These are phyloP conservation scores for Mastomys coucha DNA, from an alignment of 2,113 vertebrate genomes.

Conservation along the genomic window DNA sequence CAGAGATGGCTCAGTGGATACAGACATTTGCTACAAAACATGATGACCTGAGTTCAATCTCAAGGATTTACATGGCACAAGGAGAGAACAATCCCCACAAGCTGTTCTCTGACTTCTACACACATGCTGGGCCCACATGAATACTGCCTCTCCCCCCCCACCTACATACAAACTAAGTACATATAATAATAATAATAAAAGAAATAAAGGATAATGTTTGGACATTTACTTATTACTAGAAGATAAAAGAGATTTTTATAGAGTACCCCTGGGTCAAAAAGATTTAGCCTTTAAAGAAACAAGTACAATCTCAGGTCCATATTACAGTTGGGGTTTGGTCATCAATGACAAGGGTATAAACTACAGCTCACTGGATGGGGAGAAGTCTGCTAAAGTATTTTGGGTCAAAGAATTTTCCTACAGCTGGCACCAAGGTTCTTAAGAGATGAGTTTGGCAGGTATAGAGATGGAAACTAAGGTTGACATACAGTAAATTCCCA, in stretches of 20 bases:
- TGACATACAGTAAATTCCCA: not conserved
- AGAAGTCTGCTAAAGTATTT: not conserved
- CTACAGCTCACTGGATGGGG: not conserved
- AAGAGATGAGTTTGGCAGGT: not conserved
- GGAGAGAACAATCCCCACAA: not conserved
- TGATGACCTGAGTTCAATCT: not conserved
- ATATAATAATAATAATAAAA: not conserved
- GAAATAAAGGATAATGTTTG: no score
- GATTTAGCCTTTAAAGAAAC: not conserved
- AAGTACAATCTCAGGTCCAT: not conserved
- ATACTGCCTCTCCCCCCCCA: rapidly evolving
- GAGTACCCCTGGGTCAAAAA: not conserved
- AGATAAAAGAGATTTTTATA: not conserved
- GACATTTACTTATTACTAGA: not conserved
- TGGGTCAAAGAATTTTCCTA: not conserved
- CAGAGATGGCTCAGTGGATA: not conserved
- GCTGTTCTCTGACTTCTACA: not conserved
- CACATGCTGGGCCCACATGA: not conserved
- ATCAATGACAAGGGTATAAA: not conserved
- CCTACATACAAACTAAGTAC: not conserved
- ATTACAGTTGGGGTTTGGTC: not conserved
- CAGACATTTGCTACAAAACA: not conserved
- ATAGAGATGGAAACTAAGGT: not conserved
- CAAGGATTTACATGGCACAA: not conserved
- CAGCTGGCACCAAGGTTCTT: not conserved